Evolutionary conservation across 2,797 vertebrate genomes (phyloP).

Genomic region (Squalus acanthias): DNA sequence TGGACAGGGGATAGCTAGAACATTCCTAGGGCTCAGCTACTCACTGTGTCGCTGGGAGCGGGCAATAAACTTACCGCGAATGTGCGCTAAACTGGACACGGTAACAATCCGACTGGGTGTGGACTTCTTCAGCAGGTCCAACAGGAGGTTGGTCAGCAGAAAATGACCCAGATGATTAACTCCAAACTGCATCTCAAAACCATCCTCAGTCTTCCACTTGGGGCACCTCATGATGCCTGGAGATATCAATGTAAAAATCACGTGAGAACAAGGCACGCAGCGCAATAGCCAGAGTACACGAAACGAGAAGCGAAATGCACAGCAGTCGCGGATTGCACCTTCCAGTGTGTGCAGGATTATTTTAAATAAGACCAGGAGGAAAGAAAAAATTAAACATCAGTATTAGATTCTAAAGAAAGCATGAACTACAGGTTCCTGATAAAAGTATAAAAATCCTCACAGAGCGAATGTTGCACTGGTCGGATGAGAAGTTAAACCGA

Average conservation of each 20-base stretch:
- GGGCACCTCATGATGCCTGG: constrained; percentile 60
- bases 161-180: constrained; percentile 64
- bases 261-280: background rate
- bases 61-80: constrained; percentile 44
- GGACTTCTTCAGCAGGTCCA: constrained; percentile 58
- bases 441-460: background rate
- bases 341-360: background rate
- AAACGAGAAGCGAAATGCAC: background rate
- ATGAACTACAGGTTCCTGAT: background rate
- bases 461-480: background rate
- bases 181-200: constrained; percentile 63
- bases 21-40: background rate
- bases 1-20: background rate
- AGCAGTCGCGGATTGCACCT: background rate
- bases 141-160: constrained; percentile 58
- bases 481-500: background rate
- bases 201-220: constrained; percentile 57
- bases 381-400: background rate
- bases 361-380: background rate
- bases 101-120: constrained; percentile 48
- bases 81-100: constrained; percentile 54
- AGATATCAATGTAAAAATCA: background rate
- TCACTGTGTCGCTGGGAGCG: background rate
- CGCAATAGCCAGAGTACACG: background rate
- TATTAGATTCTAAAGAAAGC: background rate